phyloP scores from a whole-genome alignment of 2,797 vertebrate species.

The Mionectes olivaceus region DNA sequence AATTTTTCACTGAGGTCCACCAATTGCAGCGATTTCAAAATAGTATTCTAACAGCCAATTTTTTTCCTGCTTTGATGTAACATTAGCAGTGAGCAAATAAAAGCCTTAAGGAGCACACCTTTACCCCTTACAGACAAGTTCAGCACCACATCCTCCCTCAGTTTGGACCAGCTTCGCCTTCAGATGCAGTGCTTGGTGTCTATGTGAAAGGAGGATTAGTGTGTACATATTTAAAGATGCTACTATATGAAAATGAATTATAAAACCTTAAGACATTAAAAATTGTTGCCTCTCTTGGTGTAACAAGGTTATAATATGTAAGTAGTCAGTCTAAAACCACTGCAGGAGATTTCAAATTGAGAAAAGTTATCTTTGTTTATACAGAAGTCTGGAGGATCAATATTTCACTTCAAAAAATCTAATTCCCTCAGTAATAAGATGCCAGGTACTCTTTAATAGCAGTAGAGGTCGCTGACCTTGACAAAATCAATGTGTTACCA shows the following conservation, averaged over 20 bases:
- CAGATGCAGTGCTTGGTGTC: background rate
- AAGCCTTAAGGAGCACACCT: background rate
- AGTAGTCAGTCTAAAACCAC: background rate
- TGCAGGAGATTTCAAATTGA: background rate
- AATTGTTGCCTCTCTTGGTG: background rate
- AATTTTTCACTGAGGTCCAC: background rate
- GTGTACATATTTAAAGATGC: background rate
- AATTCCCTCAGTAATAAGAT: slow-evolving; percentile 27
- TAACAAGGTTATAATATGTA: background rate
- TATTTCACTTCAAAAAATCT: slow-evolving; percentile 28
- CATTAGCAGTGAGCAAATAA: background rate
- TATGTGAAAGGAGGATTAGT: background rate
- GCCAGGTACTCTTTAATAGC: background rate
- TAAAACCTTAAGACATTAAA: background rate
- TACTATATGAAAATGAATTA: background rate
- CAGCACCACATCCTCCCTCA: background rate
- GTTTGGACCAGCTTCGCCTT: background rate
- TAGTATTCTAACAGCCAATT: background rate
- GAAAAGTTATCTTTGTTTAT: background rate
- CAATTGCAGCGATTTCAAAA: background rate
- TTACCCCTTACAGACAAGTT: background rate
- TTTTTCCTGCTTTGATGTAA: background rate
- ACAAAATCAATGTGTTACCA: slow-evolving; percentile 1
- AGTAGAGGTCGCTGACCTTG: background rate
- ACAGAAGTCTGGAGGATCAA: background rate